These are phyloP conservation scores for Delichon dasypus DNA, from an alignment of 2,797 vertebrate species.

Conservation along the genomic window DNA sequence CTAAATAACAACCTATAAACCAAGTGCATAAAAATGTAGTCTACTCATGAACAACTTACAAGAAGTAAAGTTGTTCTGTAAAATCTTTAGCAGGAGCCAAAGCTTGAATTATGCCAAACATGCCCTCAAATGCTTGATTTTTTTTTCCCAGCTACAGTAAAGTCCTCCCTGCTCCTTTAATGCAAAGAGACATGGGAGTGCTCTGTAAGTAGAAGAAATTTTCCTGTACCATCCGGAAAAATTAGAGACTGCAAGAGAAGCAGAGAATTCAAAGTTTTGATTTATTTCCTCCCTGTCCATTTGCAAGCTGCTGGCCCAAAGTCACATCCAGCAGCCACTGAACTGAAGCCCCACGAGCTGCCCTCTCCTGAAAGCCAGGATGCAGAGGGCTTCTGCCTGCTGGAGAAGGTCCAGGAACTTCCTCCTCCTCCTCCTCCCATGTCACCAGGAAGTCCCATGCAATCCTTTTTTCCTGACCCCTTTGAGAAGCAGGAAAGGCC, in stretches of 20 bases:
- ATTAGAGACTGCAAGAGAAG: not conserved
- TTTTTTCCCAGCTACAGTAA: not conserved
- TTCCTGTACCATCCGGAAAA: not conserved
- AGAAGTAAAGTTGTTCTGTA: not conserved
- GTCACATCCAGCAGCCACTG: not conserved
- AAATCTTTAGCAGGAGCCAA: not conserved
- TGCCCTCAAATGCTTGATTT: not conserved
- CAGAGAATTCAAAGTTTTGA: not conserved
- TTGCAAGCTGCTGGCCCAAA: not conserved
- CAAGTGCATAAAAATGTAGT: not conserved
- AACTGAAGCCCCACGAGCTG: fast-evolving
- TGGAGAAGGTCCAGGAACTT: not conserved
- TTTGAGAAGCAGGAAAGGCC: not conserved
- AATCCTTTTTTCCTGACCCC: not conserved
- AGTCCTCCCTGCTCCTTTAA: not conserved
- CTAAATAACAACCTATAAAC: not conserved
- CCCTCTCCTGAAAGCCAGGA: not conserved
- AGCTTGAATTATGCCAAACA: not conserved
- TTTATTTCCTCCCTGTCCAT: not conserved
- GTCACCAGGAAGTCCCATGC: not conserved
- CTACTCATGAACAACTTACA: not conserved
- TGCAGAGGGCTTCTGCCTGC: not conserved
- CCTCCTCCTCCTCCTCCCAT: not conserved
- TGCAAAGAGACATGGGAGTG: not conserved
- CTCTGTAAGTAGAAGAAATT: not conserved